phyloP scores from a whole-genome alignment of 2,797 vertebrate genomes.

The Rhincodon typus region DNA sequence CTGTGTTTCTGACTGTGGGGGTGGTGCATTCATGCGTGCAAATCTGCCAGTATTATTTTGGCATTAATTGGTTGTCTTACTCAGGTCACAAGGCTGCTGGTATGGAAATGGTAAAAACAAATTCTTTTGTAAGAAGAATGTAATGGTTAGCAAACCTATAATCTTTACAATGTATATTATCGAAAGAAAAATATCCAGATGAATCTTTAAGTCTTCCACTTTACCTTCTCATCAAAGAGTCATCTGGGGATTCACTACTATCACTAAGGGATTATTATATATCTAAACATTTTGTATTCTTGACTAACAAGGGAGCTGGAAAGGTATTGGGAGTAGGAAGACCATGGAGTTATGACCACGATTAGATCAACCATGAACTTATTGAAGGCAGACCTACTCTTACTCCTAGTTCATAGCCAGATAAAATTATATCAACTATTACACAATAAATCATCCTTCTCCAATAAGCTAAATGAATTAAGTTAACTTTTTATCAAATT shows the following conservation, averaged over 20 bases:
- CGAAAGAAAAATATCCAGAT: neutral
- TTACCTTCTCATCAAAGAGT: neutral
- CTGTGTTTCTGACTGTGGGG: neutral
- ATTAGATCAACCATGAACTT: no score
- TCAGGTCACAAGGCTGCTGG: neutral
- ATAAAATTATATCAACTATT: neutral
- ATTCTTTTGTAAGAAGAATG: neutral
- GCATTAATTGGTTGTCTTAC: neutral
- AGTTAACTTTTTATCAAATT: constrained; percentile 1
- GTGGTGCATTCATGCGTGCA: neutral
- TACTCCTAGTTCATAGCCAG: neutral
- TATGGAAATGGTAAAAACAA: neutral
- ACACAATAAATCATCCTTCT: neutral
- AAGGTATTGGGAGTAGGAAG: no score
- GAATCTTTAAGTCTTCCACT: neutral
- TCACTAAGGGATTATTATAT: neutral
- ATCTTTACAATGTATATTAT: neutral
- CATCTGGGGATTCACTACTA: neutral
- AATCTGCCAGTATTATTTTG: neutral
- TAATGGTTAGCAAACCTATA: neutral
- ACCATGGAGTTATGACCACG: no score
- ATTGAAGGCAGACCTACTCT: no score
- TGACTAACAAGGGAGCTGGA: no score
- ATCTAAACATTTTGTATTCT: neutral
- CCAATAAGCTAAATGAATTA: neutral